These are phyloP conservation scores for Mamestra configurata DNA, from an alignment of 1,140 invertebrate species.

Conservation along the genomic window DNA sequence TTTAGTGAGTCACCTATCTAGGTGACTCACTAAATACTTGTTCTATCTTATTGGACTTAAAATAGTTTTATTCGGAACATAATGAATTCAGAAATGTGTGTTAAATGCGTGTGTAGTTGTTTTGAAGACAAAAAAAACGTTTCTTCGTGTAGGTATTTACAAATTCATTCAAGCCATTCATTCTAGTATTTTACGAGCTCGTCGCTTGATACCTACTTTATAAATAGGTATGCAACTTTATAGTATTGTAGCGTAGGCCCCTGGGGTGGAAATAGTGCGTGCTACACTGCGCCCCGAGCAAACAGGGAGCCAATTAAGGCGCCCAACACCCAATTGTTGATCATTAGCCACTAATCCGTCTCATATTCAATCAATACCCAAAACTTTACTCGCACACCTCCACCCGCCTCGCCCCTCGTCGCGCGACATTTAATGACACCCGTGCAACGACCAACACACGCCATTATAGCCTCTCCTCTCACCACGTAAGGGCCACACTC, in stretches of 20 bases:
- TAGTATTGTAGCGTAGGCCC: slow-evolving; percentile 6
- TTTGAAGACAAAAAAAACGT: slow-evolving; percentile 11
- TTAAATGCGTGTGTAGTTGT: slow-evolving; percentile 3
- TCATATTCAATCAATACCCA: slow-evolving; percentile 88
- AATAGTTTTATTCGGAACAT: background rate
- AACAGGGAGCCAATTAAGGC: slow-evolving; percentile 68
- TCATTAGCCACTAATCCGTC: slow-evolving; percentile 86
- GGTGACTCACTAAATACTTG: background rate
- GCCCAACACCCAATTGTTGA: slow-evolving; percentile 81
- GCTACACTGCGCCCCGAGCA: slow-evolving; percentile 23
- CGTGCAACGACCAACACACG: slow-evolving; percentile 74
- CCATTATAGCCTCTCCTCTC: slow-evolving; percentile 74
- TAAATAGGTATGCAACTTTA: slow-evolving; percentile 26
- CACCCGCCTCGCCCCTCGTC: slow-evolving; percentile 80
- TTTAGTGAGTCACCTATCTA: no score
- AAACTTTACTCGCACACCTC: slow-evolving; percentile 87
- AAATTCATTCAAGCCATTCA: slow-evolving; percentile 46
- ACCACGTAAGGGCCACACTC: slow-evolving; percentile 73
- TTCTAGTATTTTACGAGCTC: slow-evolving; percentile 45
- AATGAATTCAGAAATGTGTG: slow-evolving; percentile 1
- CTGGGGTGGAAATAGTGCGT: background rate
- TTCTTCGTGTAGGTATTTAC: slow-evolving; percentile 21
- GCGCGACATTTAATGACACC: slow-evolving; percentile 88
- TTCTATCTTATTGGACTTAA: background rate
- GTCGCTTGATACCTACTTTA: slow-evolving; percentile 40